Evolutionary conservation across 2,888 invertebrate genomes (phyloP).

Genomic region (Pristionchus fissidentatus): DNA sequence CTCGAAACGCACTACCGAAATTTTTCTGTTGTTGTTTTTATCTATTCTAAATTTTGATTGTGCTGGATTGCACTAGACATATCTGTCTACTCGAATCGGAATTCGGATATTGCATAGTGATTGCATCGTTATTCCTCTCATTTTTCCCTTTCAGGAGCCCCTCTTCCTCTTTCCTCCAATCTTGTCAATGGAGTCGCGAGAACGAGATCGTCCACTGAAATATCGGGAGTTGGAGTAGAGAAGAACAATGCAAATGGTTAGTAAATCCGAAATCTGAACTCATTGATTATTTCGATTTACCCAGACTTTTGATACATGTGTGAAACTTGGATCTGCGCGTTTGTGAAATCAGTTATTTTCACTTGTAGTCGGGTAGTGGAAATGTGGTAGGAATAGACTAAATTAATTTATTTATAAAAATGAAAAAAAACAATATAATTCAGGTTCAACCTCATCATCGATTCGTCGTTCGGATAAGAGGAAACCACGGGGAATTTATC

Average conservation of each 20-base stretch:
- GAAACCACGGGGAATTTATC: conserved; percentile 77
- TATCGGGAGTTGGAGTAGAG: not conserved
- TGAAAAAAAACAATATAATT: too few relatives aligned
- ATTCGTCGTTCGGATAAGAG: not conserved
- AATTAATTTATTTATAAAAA: too few relatives aligned
- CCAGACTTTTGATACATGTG: too few relatives aligned
- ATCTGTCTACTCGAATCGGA: not conserved
- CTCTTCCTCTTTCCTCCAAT: not conserved
- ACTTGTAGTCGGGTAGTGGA: not conserved
- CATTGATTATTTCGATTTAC: too few relatives aligned
- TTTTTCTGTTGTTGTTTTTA: too few relatives aligned
- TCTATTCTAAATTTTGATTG: too few relatives aligned
- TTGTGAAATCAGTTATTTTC: too few relatives aligned
- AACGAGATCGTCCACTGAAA: not conserved
- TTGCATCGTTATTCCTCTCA: too few relatives aligned
- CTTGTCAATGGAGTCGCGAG: not conserved
- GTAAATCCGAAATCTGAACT: not conserved
- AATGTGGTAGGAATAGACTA: too few relatives aligned
- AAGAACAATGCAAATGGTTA: not conserved
- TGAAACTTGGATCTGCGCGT: too few relatives aligned
- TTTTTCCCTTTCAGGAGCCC: not conserved
- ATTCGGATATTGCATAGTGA: not conserved
- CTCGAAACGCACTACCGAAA: too few relatives aligned
- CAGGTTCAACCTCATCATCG: not conserved
- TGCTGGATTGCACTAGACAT: too few relatives aligned